phyloP scores from a whole-genome alignment of 2,113 vertebrate genomes.

The Pao palembangensis region DNA sequence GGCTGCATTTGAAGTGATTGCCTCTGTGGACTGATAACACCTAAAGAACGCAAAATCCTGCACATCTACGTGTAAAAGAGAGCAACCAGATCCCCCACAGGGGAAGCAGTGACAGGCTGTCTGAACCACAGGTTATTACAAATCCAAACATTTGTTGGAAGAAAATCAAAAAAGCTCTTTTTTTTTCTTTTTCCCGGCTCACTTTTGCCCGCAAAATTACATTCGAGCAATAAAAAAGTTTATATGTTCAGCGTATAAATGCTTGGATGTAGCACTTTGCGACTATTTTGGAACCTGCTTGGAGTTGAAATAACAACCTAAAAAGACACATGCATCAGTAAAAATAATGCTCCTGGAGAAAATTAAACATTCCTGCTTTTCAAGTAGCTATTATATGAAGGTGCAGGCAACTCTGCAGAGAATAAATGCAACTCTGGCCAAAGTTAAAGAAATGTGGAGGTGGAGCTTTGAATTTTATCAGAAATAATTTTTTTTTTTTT shows the following conservation, averaged over 20 bases:
- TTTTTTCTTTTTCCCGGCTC: slow-evolving; percentile 36
- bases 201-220: slow-evolving; percentile 58
- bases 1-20: slow-evolving; percentile 28
- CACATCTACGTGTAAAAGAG: slow-evolving; percentile 36
- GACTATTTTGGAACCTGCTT: slow-evolving; percentile 52
- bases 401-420: slow-evolving; percentile 53
- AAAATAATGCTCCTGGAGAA: slow-evolving; percentile 49
- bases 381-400: slow-evolving; percentile 60
- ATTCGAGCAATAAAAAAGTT: slow-evolving; percentile 64
- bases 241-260: slow-evolving; percentile 58
- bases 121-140: slow-evolving; percentile 56
- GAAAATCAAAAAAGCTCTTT: slow-evolving; percentile 68
- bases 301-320: slow-evolving; percentile 55
- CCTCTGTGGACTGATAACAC: slow-evolving; percentile 70
- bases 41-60: slow-evolving; percentile 63
- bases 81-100: slow-evolving; percentile 60
- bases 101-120: slow-evolving; percentile 54
- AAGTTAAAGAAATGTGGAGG: slow-evolving; percentile 2
- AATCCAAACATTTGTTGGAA: slow-evolving; percentile 70
- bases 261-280: slow-evolving; percentile 46
- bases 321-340: slow-evolving; percentile 61
- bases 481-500: too few relatives aligned
- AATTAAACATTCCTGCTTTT: slow-evolving; percentile 46
- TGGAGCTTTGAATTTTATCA: slow-evolving; percentile 23
- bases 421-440: slow-evolving; percentile 44